Conservation (phyloP, 35 echinoderm and acorn worm genomes). For the Strongylocentrotus purpuratus region DNA sequence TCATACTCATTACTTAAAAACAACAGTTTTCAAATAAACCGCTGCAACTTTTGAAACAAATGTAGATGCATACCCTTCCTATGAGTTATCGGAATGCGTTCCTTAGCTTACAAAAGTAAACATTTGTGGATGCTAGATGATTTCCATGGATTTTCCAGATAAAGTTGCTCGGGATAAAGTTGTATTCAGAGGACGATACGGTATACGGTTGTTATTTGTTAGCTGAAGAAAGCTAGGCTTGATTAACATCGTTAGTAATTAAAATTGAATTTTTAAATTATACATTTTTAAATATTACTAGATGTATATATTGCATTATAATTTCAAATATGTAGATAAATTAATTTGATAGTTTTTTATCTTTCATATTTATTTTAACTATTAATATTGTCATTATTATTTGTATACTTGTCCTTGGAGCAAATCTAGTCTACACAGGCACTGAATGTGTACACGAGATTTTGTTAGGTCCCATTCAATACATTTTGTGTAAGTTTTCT, state of each 20-base stretch:
- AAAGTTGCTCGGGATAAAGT: too few species aligned
- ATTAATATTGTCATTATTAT: neutral
- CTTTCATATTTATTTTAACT: neutral
- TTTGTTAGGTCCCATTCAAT: neutral
- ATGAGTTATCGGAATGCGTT: conserved; percentile 15
- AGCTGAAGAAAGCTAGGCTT: neutral
- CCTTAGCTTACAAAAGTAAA: neutral
- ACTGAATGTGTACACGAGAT: neutral
- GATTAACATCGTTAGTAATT: neutral
- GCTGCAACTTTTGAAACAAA: neutral
- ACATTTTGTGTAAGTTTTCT: neutral
- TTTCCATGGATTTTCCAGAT: conserved; percentile 22
- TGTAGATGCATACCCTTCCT: neutral
- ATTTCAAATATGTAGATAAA: too few species aligned
- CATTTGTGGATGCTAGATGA: conserved; percentile 25
- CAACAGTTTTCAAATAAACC: neutral
- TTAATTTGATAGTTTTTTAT: too few species aligned
- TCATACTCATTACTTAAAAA: too few species aligned
- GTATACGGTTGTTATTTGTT: too few species aligned
- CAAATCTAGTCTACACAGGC: neutral
- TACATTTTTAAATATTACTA: neutral
- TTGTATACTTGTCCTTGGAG: neutral
- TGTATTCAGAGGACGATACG: too few species aligned
- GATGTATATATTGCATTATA: too few species aligned
- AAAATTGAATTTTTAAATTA: neutral